phyloP scores from a whole-genome alignment of 2,888 invertebrate species.

The Drosophila neutralis region DNA sequence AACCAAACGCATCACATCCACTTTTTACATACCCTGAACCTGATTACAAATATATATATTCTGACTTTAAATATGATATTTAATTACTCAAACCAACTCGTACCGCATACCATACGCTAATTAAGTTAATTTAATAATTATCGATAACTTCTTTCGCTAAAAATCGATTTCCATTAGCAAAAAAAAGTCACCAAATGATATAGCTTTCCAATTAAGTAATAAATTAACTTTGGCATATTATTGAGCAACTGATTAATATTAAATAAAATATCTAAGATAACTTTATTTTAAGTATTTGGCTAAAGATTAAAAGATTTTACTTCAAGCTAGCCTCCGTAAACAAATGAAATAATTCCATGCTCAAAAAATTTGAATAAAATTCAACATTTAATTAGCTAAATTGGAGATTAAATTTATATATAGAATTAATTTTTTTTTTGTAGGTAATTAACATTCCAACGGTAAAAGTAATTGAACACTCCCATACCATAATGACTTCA shows the following conservation, averaged over 20 bases:
- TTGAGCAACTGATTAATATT: background rate
- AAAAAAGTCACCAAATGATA: background rate
- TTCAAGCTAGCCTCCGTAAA: background rate
- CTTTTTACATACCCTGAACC: background rate
- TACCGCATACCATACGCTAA: background rate
- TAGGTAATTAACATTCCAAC: background rate
- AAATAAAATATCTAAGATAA: background rate
- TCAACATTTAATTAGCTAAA: background rate
- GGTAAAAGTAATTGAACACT: background rate
- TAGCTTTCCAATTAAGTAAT: background rate
- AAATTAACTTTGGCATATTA: background rate
- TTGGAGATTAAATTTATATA: background rate
- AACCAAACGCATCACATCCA: background rate
- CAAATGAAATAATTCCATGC: background rate
- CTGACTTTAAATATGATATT: background rate
- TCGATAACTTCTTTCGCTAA: background rate
- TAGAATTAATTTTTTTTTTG: too few species aligned
- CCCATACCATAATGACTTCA: conserved; percentile 1
- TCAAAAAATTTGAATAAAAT: background rate
- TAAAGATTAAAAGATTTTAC: background rate
- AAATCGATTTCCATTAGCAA: background rate
- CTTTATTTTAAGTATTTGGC: background rate
- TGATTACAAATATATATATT: background rate
- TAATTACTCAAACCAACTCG: background rate
- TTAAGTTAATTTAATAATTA: background rate